Evolutionary conservation across 2,797 vertebrate genomes (phyloP).

Genomic region (Gallinago solitaria): DNA sequence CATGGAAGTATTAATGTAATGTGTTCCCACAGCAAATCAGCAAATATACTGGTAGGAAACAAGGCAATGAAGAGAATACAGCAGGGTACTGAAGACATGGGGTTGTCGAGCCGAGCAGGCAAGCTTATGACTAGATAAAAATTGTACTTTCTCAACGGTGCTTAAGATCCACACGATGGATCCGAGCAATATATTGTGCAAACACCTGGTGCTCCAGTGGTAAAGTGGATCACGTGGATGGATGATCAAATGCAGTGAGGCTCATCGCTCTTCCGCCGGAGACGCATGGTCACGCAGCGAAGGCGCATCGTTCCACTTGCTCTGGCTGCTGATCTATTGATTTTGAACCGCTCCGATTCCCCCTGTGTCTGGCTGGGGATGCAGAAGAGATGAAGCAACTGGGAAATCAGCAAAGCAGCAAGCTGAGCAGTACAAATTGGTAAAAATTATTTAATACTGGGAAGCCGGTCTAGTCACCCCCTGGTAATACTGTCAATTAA

Average conservation of each 20-base stretch:
- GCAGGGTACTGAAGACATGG: not conserved
- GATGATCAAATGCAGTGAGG: not conserved
- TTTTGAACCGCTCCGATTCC: not conserved
- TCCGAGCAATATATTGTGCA: not conserved
- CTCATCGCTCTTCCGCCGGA: not conserved
- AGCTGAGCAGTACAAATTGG: slow-evolving; percentile 57
- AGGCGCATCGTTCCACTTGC: not conserved
- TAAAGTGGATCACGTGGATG: not conserved
- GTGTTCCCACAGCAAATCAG: not conserved
- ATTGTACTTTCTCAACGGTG: not conserved
- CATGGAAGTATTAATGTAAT: not conserved
- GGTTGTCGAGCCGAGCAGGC: not conserved
- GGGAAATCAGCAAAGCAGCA: slow-evolving; percentile 64
- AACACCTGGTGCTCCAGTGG: not conserved
- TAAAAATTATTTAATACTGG: slow-evolving; percentile 66
- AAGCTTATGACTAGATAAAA: not conserved
- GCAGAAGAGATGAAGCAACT: slow-evolving; percentile 55
- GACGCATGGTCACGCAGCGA: not conserved
- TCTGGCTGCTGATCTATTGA: not conserved
- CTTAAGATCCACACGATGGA: not conserved
- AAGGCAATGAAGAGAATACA: not conserved
- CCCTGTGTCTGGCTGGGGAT: not conserved
- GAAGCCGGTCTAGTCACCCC: slow-evolving; percentile 20
- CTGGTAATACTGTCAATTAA: slow-evolving; percentile 64
- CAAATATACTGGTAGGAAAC: not conserved